These are phyloP conservation scores for Pyrocoelia pectoralis DNA, from an alignment of 2,888 invertebrate species.

Conservation along the genomic window DNA sequence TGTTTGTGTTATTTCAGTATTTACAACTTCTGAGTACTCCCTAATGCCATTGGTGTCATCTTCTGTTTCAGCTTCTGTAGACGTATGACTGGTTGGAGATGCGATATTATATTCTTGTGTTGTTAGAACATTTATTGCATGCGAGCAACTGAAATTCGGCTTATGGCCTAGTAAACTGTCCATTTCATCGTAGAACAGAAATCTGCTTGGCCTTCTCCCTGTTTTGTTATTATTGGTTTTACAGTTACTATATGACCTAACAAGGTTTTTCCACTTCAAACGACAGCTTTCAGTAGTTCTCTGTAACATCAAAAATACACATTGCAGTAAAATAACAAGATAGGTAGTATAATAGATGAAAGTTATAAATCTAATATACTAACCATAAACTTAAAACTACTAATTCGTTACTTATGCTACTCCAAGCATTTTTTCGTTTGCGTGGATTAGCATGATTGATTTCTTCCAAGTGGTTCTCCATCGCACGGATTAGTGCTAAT, in stretches of 20 bases:
- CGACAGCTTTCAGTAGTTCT: slow-evolving; percentile 3
- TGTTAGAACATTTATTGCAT: slow-evolving; percentile 4
- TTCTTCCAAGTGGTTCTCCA: slow-evolving; percentile 4
- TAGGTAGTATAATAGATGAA: background rate
- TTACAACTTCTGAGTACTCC: too few species aligned
- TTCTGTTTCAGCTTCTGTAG: too few species aligned
- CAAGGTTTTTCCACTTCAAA: slow-evolving; percentile 14
- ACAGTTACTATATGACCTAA: slow-evolving; percentile 6
- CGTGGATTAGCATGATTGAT: slow-evolving; percentile 1
- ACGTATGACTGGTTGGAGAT: too few species aligned
- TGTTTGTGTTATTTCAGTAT: background rate
- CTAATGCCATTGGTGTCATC: too few species aligned
- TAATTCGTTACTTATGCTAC: background rate
- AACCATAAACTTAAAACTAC: slow-evolving; percentile 6
- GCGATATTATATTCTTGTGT: too few species aligned
- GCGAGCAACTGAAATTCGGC: background rate
- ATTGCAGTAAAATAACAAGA: background rate
- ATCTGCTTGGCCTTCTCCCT: slow-evolving; percentile 6
- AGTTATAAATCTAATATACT: background rate
- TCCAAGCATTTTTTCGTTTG: slow-evolving; percentile 6
- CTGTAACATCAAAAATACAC: slow-evolving; percentile 3
- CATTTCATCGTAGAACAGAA: slow-evolving; percentile 1
- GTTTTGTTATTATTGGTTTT: slow-evolving; percentile 13
- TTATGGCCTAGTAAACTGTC: background rate
- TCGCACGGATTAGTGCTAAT: background rate